A percentile compares a stretch with the other conserved stretches of the same genome.
These are phyloP conservation scores for Elysia crispata DNA, from an alignment of 2,888 invertebrate species.

Conservation along the genomic window DNA sequence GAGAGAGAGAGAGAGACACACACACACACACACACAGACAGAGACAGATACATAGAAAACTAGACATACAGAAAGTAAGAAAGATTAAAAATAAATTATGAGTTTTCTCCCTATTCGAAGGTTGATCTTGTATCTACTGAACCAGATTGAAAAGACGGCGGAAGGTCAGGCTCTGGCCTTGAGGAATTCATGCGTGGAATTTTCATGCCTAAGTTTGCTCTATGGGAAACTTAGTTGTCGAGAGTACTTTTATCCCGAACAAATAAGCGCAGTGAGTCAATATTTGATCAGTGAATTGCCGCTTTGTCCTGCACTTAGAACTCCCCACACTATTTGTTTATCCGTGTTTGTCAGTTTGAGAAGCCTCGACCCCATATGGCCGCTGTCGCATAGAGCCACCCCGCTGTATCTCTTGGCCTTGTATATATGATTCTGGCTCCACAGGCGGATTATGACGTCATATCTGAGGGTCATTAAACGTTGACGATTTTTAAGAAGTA, in stretches of 20 bases:
- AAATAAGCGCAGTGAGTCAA: slow-evolving; percentile 13
- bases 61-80: not conserved
- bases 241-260: not conserved
- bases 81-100: too few species aligned
- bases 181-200: too few species aligned
- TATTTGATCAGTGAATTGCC: slow-evolving; percentile 25
- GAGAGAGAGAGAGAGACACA: not conserved
- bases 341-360: not conserved
- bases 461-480: too few species aligned
- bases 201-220: too few species aligned
- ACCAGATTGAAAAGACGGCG: too few species aligned
- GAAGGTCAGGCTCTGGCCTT: too few species aligned
- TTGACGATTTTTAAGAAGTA: too few species aligned
- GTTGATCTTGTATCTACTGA: not conserved
- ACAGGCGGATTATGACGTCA: too few species aligned
- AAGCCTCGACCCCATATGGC: not conserved
- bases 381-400: not conserved
- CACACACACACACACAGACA: slow-evolving; percentile 5
- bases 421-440: too few species aligned
- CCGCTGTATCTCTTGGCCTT: not conserved
- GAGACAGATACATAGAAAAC: not conserved
- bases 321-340: not conserved
- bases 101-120: too few species aligned
- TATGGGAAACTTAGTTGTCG: too few species aligned
- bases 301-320: slow-evolving; percentile 30